Conservation (phyloP, 2,113 vertebrate species). For the Rynchops niger region DNA sequence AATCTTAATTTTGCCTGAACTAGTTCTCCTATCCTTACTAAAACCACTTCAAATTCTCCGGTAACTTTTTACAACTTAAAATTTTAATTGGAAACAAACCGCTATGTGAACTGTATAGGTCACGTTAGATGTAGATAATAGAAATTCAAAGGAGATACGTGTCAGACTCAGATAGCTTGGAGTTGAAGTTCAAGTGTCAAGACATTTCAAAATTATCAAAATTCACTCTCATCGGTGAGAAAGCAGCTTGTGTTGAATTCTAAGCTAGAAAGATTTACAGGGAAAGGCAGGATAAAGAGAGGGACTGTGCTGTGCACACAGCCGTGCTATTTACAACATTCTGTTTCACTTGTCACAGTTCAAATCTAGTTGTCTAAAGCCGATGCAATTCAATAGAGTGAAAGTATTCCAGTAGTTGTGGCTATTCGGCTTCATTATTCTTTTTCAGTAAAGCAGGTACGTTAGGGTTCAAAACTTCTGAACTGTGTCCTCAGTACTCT, state of each 20-base stretch:
- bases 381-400: slow-evolving; percentile 72
- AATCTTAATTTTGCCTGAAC: neutral
- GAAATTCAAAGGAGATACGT: neutral
- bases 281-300: neutral
- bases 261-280: neutral
- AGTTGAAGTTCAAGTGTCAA: neutral
- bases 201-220: neutral
- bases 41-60: neutral
- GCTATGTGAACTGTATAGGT: neutral
- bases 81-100: neutral
- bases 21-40: neutral
- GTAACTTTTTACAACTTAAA: neutral
- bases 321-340: neutral
- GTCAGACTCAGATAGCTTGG: neutral
- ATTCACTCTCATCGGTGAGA: neutral
- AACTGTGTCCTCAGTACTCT: slow-evolving; percentile 72
- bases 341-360: slow-evolving; percentile 60
- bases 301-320: slow-evolving; percentile 7
- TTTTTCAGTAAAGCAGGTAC: slow-evolving; percentile 59
- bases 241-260: slow-evolving; percentile 8
- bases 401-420: slow-evolving; percentile 48
- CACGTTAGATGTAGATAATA: neutral
- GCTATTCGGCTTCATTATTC: slow-evolving; percentile 69
- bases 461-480: slow-evolving; percentile 66
- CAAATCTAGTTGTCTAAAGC: slow-evolving; percentile 67